A percentile compares a stretch with the other conserved stretches of the same genome.
phyloP scores from a whole-genome alignment of 2,113 vertebrate species.

The Pelecanus crispus region DNA sequence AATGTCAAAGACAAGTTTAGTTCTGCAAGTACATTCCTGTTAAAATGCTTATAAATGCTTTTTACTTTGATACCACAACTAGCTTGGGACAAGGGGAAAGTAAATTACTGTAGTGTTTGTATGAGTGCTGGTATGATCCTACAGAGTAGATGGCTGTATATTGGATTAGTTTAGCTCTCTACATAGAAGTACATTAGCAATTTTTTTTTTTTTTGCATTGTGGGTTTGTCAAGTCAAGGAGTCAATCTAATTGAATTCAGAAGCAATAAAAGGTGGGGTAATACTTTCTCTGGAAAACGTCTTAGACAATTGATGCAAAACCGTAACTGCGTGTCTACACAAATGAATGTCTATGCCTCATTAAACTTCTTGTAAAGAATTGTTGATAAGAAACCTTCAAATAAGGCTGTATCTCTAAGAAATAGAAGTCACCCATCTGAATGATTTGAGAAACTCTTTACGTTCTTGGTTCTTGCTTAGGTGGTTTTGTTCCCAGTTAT shows the following conservation, averaged over 20 bases:
- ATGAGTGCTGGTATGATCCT: background rate
- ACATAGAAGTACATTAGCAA: background rate
- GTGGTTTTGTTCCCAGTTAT: background rate
- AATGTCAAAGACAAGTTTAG: background rate
- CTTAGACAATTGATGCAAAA: background rate
- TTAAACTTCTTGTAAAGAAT: background rate
- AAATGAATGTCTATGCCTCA: background rate
- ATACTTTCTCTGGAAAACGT: background rate
- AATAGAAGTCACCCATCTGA: background rate
- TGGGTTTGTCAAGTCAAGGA: background rate
- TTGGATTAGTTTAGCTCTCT: background rate
- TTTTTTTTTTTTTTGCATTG: background rate
- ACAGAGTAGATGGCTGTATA: background rate
- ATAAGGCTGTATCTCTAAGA: background rate
- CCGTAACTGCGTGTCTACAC: background rate
- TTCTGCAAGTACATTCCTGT: background rate
- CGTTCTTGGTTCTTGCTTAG: background rate
- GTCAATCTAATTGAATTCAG: background rate
- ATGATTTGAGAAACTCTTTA: background rate
- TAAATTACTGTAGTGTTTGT: background rate
- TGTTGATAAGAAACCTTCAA: background rate
- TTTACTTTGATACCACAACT: background rate
- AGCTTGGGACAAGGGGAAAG: background rate
- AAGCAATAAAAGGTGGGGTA: background rate
- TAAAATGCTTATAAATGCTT: background rate